A percentile compares a stretch with the other conserved stretches of the same genome.
Evolutionary conservation across 2,888 invertebrate genomes (phyloP).

Genomic region (Agrotis exclamationis): DNA sequence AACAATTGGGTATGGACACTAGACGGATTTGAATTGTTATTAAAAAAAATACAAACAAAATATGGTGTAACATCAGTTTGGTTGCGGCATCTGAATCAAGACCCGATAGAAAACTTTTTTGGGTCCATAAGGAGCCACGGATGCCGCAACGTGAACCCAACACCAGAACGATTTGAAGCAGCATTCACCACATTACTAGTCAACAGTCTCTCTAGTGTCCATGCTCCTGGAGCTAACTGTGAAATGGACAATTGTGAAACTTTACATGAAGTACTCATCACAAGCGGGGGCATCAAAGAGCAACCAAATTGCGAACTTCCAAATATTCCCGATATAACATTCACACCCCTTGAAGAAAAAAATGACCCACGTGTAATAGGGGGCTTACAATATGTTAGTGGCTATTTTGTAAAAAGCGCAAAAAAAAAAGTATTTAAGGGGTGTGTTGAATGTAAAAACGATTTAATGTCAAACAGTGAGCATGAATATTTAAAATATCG

Average conservation of each 20-base stretch:
- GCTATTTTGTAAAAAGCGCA: not conserved
- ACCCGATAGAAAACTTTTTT: not conserved
- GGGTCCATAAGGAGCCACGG: slow-evolving; percentile 2
- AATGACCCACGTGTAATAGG: not conserved
- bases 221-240: slow-evolving; percentile 3
- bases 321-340: not conserved
- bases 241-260: slow-evolving; percentile 16
- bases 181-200: not conserved
- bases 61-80: slow-evolving; percentile 5
- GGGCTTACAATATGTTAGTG: not conserved
- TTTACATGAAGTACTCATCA: too few species aligned
- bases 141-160: slow-evolving; percentile 5
- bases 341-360: not conserved
- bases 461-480: not conserved
- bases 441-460: not conserved
- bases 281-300: too few species aligned
- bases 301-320: too few species aligned
- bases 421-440: not conserved
- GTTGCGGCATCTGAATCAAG: slow-evolving; percentile 7
- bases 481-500: not conserved
- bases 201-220: not conserved
- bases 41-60: not conserved
- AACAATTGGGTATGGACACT: not conserved
- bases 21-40: not conserved
- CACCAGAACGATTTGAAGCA: not conserved